Base-by-base conservation (phyloP, 2,113 vertebrate genomes). In the Leptocoma aspasia region DNA sequence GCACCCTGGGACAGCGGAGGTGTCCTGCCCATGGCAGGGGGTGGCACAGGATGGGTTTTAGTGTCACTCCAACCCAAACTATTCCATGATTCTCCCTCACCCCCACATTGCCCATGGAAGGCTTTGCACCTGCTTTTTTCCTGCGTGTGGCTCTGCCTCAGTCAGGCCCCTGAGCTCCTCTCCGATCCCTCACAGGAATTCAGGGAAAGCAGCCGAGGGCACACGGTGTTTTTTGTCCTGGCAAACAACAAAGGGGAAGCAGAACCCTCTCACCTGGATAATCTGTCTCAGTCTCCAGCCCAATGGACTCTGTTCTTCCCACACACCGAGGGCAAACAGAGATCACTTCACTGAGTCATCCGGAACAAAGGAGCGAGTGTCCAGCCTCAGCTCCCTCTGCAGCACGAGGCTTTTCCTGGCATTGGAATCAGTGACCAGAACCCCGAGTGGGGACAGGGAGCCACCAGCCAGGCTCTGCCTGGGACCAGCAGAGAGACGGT, bases 281-380 rank as follows among this genome's bases (percentile, higher is more conserved):
- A 70, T 53, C 31, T 71, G 54, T 31, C 27, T 3, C 37, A 28
- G 30, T 15, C 69, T 65, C 11, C 42, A 44, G 45, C 33, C 53
- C 7, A 2, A 72, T 71, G 82, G 84, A n/a, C 84, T 94, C 92
- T 4, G 13, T 1, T 78, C 79, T 96, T 68, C 89, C 84, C 94
- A 76, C 90, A 59, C 77, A 41, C 50, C 3, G 22, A 59, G 80
- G 80, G 77, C 26, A 82, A 89, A 85, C 45, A 75, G 66, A 52
- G 80, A 57, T 78, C 53, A 28, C 37, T 61, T 10, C 64, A 68
- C 22, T 92, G 92, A 92, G 77, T 39, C 94, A 82, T 52, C 87
- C 59, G 1, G 73, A 95, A 90, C 92, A 95, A 94, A 91, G 87
- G 33, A 64, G 18, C 7, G 4, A 64, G 54, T 89, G 89, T 94